phyloP scores from a whole-genome alignment of 2,113 vertebrate species.

The Ictidomys tridecemlineatus region DNA sequence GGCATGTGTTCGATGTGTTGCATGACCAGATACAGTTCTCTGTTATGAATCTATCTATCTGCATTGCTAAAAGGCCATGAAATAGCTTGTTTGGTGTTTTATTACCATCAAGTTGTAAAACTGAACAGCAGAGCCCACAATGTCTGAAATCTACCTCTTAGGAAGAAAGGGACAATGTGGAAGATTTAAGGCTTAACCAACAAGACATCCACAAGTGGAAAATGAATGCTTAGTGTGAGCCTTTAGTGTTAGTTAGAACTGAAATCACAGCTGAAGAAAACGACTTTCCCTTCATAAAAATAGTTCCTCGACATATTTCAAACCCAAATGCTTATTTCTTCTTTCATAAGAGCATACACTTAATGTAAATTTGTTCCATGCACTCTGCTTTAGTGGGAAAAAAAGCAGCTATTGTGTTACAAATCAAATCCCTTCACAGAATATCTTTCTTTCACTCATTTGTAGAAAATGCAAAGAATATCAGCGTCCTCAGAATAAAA shows the following conservation, averaged over 20 bases:
- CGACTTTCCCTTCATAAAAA: conserved; percentile 83
- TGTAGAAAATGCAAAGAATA: conserved; percentile 81
- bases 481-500: conserved; percentile 86
- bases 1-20: conserved; percentile 67
- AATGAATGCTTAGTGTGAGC: conserved; percentile 79
- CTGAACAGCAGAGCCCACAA: conserved; percentile 81
- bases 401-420: conserved; percentile 81
- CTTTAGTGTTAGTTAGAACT: conserved; percentile 84
- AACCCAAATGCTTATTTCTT: conserved; percentile 83
- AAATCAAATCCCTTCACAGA: conserved; percentile 85
- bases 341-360: conserved; percentile 78
- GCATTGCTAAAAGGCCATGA: conserved; percentile 83
- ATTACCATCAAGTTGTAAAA: conserved; percentile 85
- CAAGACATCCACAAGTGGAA: conserved; percentile 82
- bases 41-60: conserved; percentile 84
- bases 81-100: conserved; percentile 86
- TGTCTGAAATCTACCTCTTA: conserved; percentile 80
- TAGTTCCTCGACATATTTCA: conserved; percentile 86
- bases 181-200: conserved; percentile 86
- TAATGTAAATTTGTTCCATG: conserved; percentile 86
- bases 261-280: conserved; percentile 86
- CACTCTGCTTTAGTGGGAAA: conserved; percentile 80
- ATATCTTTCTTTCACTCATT: conserved; percentile 81
- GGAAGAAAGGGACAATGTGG: conserved; percentile 81
- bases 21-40: conserved; percentile 79